Percentiles rank a stretch among this genome's conserved stretches.
These are phyloP conservation scores for Lepidiolamprologus cunningtoni DNA, from an alignment of 2,113 vertebrate species.

Conservation along the genomic window DNA sequence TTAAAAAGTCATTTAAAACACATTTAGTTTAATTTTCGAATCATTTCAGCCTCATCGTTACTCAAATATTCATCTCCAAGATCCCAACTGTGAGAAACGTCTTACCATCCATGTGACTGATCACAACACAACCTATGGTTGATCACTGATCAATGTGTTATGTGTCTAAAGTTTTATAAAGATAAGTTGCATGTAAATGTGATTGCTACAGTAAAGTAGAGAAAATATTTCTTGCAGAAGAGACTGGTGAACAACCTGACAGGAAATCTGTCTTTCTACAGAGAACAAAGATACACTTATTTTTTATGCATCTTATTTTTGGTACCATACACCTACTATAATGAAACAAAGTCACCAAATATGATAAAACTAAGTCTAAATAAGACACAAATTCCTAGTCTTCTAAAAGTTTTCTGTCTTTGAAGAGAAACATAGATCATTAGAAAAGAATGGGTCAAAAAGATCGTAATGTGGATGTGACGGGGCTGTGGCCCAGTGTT, in stretches of 20 bases:
- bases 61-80: neutral
- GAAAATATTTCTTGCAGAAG: neutral
- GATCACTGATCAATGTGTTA: neutral
- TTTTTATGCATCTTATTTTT: neutral
- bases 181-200: neutral
- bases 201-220: neutral
- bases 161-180: neutral
- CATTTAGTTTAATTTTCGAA: accelerated
- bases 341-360: neutral
- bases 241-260: neutral
- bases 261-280: neutral
- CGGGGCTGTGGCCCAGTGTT: neutral
- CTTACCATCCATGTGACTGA: neutral
- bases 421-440: neutral
- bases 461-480: neutral
- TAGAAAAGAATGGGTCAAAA: neutral
- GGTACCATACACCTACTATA: neutral
- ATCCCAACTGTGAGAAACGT: neutral
- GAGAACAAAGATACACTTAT: neutral
- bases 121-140: neutral
- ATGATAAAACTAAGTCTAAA: neutral
- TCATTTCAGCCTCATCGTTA: neutral
- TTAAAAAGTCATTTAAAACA: neutral
- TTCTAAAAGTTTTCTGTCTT: neutral
- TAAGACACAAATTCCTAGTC: neutral